Evolutionary conservation across 2,113 vertebrate genomes (phyloP).

Genomic region (Neodon shergylaensis): DNA sequence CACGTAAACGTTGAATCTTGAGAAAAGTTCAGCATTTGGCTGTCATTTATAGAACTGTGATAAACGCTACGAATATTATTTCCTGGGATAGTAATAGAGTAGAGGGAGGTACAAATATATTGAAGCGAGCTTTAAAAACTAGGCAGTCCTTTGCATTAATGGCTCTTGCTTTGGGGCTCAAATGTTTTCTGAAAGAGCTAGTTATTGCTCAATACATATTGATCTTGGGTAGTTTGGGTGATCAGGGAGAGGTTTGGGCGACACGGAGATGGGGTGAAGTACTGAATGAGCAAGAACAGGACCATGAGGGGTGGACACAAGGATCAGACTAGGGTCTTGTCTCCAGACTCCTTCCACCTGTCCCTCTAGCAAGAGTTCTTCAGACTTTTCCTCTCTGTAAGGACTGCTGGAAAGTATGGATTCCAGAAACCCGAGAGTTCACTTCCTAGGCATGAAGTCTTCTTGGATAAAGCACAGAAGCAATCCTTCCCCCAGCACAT

Average conservation of each 20-base stretch:
- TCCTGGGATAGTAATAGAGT: neutral
- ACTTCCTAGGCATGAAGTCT: neutral
- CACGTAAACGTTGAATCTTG: neutral
- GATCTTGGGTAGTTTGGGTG: neutral
- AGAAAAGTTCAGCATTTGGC: neutral
- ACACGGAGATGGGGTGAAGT: neutral
- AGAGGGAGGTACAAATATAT: neutral
- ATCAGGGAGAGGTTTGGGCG: neutral
- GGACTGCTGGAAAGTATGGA: neutral
- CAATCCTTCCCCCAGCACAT: neutral
- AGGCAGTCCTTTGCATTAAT: conserved; percentile 10
- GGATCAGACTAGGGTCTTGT: neutral
- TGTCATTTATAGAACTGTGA: conserved; percentile 10
- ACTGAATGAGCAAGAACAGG: neutral
- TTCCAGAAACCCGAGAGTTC: neutral
- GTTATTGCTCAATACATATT: neutral
- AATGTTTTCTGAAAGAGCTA: conserved; percentile 15
- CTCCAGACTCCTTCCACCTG: neutral
- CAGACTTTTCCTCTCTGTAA: neutral
- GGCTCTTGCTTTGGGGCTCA: conserved; percentile 1
- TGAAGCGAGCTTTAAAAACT: conserved; percentile 25
- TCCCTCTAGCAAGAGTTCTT: neutral
- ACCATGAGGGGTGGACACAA: neutral
- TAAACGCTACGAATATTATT: neutral
- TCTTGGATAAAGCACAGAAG: conserved; percentile 14